Evolutionary conservation across 2,888 invertebrate species (phyloP).

Genomic region (Agonopterix heracliana): DNA sequence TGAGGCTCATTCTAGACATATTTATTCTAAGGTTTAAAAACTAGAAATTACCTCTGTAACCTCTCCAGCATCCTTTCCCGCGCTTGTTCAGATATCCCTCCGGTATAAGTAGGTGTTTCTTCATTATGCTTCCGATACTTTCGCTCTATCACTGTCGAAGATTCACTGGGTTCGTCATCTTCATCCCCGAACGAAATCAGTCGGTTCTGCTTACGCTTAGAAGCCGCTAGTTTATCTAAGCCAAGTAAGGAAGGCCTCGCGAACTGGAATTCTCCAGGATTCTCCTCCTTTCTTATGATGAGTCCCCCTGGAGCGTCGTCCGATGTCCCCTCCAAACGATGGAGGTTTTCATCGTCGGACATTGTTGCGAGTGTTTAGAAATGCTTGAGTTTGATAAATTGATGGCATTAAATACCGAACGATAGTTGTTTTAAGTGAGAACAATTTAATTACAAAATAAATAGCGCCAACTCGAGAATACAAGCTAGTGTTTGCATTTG

Average conservation of each 20-base stretch:
- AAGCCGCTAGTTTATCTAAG: constrained; percentile 89
- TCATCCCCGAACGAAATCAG: constrained; percentile 79
- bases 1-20: no score
- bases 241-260: constrained; percentile 87
- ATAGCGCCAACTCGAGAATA: constrained; percentile 1
- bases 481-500: not conserved
- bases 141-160: constrained; percentile 52
- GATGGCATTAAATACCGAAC: not conserved
- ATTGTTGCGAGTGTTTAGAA: constrained; percentile 22
- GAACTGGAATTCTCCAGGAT: constrained; percentile 81
- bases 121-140: constrained; percentile 87
- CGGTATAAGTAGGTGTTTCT: constrained; percentile 96
- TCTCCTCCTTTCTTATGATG: constrained; percentile 80
- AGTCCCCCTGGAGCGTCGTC: constrained; percentile 81
- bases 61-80: constrained; percentile 83
- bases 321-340: constrained; percentile 83
- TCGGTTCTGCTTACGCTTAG: constrained; percentile 80
- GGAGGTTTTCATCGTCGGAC: constrained; percentile 77
- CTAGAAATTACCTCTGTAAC: constrained; percentile 63
- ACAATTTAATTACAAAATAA: constrained; percentile 5
- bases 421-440: not conserved
- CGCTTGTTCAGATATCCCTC: constrained; percentile 90
- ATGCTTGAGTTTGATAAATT: not conserved
- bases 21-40: no score
- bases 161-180: constrained; percentile 30